Conservation (phyloP, 2,888 invertebrate species). For the Mesochorus sp. region DNA sequence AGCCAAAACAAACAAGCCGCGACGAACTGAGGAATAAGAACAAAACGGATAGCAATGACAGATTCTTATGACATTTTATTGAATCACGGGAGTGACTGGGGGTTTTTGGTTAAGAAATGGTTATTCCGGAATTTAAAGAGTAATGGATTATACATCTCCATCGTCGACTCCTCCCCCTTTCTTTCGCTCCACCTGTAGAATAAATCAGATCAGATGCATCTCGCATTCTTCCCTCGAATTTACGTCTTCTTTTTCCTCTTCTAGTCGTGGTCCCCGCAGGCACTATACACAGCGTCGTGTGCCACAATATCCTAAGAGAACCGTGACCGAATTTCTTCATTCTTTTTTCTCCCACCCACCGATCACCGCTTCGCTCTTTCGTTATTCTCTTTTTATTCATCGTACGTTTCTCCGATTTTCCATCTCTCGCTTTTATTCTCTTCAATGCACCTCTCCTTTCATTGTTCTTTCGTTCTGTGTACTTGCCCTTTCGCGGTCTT, state of each 20-base stretch:
- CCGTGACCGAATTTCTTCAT: slow-evolving; percentile 60
- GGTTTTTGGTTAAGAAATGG: not conserved
- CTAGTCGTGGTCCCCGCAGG: slow-evolving; percentile 6
- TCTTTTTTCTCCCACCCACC: slow-evolving; percentile 37
- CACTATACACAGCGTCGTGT: slow-evolving; percentile 21
- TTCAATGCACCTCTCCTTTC: slow-evolving; percentile 12
- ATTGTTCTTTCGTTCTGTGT: slow-evolving; percentile 11
- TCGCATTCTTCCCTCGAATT: slow-evolving; percentile 11
- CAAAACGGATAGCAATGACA: not conserved
- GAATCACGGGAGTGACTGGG: not conserved
- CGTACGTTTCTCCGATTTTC: slow-evolving; percentile 45
- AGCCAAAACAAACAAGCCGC: slow-evolving; percentile 44
- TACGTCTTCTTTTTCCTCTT: slow-evolving; percentile 25
- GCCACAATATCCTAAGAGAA: slow-evolving; percentile 31
- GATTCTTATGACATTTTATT: not conserved
- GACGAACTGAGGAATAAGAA: not conserved
- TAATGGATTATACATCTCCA: too few relatives aligned
- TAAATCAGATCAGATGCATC: slow-evolving; percentile 1
- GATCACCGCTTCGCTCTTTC: not conserved
- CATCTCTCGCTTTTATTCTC: slow-evolving; percentile 52
- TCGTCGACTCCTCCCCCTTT: not conserved
- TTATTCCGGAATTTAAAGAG: not conserved
- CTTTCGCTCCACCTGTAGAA: not conserved
- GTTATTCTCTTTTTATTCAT: slow-evolving; percentile 3
- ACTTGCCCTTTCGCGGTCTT: not conserved